Base-by-base conservation (phyloP, 2,113 vertebrate species). In the Machaerirhynchus nigripectus region DNA sequence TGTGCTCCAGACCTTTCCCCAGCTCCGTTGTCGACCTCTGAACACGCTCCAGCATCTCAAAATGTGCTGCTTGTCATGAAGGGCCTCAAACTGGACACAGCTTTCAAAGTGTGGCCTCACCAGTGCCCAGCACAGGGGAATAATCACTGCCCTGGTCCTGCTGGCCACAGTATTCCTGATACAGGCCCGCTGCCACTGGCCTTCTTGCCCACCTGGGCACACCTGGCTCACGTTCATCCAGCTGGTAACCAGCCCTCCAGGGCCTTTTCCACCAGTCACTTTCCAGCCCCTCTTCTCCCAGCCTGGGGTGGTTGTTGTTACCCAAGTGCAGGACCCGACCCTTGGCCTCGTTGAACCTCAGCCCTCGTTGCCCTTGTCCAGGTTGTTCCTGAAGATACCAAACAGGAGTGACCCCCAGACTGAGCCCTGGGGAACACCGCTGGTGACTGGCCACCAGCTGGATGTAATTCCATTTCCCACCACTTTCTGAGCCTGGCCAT, bases 31-130 rank as follows among this genome's bases (percentile, higher is more conserved):
- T 8, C 40, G 10, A 6, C 28, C 24, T 69, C 39, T 52, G 37
- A 7, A 28, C 42, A 3, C 0, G 0, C 33, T 67, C 22, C 73
- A 67, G 46, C 8, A 0, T 15, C 31, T 84, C 44, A 16, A 0
- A 16, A 0, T n/a, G 69, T n/a, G 39, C 63, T 53, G 6, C 55
- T 21, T 31, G 13, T 49, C 0, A 0, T 37, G 16, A 22, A 35
- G 6, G 17, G 4, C 31, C 23, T 31, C 23, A 12, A 13, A 27
- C 10, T 55, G 40, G 49, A 39, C 1, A 0, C 20, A 35, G n/a
- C 9, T 13, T n/a, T 60, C 0, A 10, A 33, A 16, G 23, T 35
- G 35, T 15, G 15, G n/a, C 50, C 44, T 70, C 31, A 27, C 6
- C 22, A 24, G 19, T 59, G 50, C 46, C 1, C 1, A 37, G 46